Percentiles rank a stretch among this genome's conserved stretches.
These are phyloP conservation scores for Staurois parvus DNA, from an alignment of 2,797 vertebrate genomes.

Conservation along the genomic window DNA sequence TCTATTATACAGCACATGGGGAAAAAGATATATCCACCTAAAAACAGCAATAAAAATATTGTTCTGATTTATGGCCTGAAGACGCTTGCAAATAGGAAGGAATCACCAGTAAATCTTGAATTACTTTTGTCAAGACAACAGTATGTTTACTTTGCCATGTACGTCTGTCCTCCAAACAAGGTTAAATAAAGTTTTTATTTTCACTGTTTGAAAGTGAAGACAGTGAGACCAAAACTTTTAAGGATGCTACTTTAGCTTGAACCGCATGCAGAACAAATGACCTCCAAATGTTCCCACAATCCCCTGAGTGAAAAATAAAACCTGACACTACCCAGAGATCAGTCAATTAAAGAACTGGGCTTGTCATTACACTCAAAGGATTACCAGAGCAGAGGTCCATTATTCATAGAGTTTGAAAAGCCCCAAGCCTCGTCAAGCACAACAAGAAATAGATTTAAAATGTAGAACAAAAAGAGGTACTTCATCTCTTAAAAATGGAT, in stretches of 20 bases:
- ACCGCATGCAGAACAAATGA: slow-evolving; percentile 15
- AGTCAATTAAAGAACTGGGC: slow-evolving; percentile 43
- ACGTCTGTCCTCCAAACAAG: background rate
- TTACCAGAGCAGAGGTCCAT: slow-evolving; percentile 20
- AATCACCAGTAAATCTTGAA: slow-evolving; percentile 10
- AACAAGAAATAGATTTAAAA: background rate
- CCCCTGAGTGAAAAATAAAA: slow-evolving; percentile 46
- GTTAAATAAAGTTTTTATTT: background rate
- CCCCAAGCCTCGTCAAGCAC: background rate
- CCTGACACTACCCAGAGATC: slow-evolving; percentile 44
- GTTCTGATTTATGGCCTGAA: slow-evolving; percentile 16
- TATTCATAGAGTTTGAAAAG: slow-evolving; percentile 21
- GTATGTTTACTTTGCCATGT: background rate
- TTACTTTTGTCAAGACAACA: slow-evolving; percentile 8
- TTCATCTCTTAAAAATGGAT: background rate
- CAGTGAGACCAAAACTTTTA: slow-evolving; percentile 23
- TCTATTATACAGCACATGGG: background rate
- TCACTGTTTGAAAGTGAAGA: background rate
- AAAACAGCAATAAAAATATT: slow-evolving; percentile 25
- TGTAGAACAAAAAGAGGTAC: background rate
- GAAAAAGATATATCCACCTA: slow-evolving; percentile 9
- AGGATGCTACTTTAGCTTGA: slow-evolving; percentile 9
- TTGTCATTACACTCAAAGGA: slow-evolving; percentile 47
- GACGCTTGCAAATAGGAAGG: background rate
- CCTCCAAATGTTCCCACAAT: slow-evolving; percentile 39